Evolutionary conservation across 2,888 invertebrate genomes (phyloP).

Genomic region (Pristionchus maxplancki): DNA sequence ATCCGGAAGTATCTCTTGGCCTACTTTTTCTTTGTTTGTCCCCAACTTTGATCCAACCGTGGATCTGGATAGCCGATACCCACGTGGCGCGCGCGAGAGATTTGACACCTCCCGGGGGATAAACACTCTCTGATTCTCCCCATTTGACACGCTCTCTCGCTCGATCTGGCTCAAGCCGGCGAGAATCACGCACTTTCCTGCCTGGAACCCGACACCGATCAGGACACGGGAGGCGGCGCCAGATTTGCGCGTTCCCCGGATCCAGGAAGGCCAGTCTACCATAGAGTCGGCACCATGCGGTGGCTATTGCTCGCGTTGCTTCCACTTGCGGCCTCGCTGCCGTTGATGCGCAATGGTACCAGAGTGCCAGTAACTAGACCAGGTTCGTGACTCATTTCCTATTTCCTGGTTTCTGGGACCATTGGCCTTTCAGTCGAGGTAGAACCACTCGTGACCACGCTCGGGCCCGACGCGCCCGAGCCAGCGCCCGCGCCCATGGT

Average conservation of each 20-base stretch:
- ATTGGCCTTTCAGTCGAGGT: background rate
- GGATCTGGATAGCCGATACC: slow-evolving; percentile 1
- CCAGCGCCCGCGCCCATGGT: background rate
- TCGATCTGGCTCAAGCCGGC: background rate
- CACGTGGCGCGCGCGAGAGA: slow-evolving; percentile 1
- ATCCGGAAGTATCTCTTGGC: background rate
- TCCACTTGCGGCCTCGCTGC: background rate
- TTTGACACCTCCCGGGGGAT: background rate
- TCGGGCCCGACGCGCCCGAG: background rate
- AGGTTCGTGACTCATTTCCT: too few relatives aligned
- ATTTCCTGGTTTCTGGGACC: too few relatives aligned
- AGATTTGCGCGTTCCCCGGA: background rate
- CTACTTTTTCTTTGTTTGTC: background rate
- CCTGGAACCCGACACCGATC: slow-evolving; percentile 10
- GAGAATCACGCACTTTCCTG: background rate
- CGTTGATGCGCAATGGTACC: background rate
- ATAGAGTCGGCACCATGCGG: background rate
- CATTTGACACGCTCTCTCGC: background rate
- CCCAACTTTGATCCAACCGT: background rate
- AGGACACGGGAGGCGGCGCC: background rate
- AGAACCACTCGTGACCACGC: background rate
- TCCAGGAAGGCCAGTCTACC: background rate
- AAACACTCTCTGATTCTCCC: background rate
- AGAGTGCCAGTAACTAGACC: background rate
- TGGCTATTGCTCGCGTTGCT: background rate